phyloP scores from a whole-genome alignment of 2,797 vertebrate genomes.

The Anableps anableps region DNA sequence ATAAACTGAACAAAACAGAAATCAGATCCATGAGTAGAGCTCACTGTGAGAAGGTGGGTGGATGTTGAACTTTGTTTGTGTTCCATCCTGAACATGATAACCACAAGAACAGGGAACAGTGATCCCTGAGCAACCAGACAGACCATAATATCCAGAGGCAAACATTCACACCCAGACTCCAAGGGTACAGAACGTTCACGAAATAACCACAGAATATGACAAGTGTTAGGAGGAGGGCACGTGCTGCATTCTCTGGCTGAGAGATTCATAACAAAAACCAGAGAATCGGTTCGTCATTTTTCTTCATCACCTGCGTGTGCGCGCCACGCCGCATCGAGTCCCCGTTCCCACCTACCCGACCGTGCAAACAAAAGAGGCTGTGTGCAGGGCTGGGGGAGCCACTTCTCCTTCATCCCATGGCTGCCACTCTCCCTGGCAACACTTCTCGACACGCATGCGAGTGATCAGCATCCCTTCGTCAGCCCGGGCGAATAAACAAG shows the following conservation, averaged over 20 bases:
- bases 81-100: slow-evolving; percentile 18
- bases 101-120: slow-evolving; percentile 27
- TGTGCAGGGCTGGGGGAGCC: slow-evolving; percentile 52
- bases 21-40: slow-evolving; percentile 2
- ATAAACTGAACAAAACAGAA: slow-evolving; percentile 34
- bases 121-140: slow-evolving; percentile 43
- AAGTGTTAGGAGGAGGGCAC: slow-evolving; percentile 14
- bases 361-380: slow-evolving; percentile 76
- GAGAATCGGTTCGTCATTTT: slow-evolving; percentile 64
- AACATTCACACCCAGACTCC: slow-evolving; percentile 33
- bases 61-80: slow-evolving; percentile 42
- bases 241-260: slow-evolving; percentile 23
- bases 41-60: slow-evolving; percentile 17
- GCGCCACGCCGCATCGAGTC: slow-evolving; percentile 37
- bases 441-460: slow-evolving; percentile 60
- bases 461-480: slow-evolving; percentile 57
- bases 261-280: slow-evolving; percentile 57
- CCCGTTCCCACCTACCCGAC: slow-evolving; percentile 69
- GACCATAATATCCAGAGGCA: slow-evolving; percentile 42
- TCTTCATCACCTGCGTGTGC: slow-evolving; percentile 61
- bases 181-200: slow-evolving; percentile 18
- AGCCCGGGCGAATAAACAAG: slow-evolving; percentile 43
- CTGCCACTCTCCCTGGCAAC: slow-evolving; percentile 57
- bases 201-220: slow-evolving; percentile 23
- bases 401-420: slow-evolving; percentile 61